Base-by-base conservation (phyloP, 2,888 invertebrate species). In the Drepanosiphum platanoidis region DNA sequence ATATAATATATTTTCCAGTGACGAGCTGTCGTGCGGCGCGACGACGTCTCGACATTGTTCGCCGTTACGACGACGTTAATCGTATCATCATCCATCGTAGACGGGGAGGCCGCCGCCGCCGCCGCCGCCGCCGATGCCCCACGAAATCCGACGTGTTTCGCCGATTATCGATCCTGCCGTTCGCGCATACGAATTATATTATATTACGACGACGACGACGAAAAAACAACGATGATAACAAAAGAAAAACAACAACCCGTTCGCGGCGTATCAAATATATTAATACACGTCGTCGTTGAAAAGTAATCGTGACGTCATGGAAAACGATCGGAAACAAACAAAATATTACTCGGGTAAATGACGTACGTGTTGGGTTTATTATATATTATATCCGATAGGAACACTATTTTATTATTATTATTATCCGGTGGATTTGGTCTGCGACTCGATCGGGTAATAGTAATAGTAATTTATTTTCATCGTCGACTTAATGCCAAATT, bases 1-100 rank as follows among this genome's bases (percentile, higher is more conserved):
- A n/a, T n/a, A n/a, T n/a, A n/a, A n/a, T n/a, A n/a, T 32, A 32
- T 70, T 71, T 70, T 52, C 52, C 34, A 18, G 27, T 36, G 80
- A 58, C 36, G 80, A 52, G 27, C 39, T 64, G 34, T 36, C 4
- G 0, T 7, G 9, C 64, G 30, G 27, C 4, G 13, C 61, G 61
- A 30, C 61, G 61, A 27, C 34, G 75, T 75, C 58, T 75, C 36
- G 36, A 46, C n/a, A 34, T 30, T 11, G 11, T 78, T 64, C 13
- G 7, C 36, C 30, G 42, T n/a, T n/a, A n/a, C n/a, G n/a, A n/a
- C n/a, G n/a, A n/a, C n/a, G n/a, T 39, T 64, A 39, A 77, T 64
- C 22, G 27, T 64, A 13, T 15, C 30, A 64, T 8, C 68, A 27
- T 39, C 30, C 22, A 30, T 18, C 27, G n/a, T n/a, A n/a, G 9